phyloP scores from a whole-genome alignment of 2,888 invertebrate species.

The Limenitis camilla region DNA sequence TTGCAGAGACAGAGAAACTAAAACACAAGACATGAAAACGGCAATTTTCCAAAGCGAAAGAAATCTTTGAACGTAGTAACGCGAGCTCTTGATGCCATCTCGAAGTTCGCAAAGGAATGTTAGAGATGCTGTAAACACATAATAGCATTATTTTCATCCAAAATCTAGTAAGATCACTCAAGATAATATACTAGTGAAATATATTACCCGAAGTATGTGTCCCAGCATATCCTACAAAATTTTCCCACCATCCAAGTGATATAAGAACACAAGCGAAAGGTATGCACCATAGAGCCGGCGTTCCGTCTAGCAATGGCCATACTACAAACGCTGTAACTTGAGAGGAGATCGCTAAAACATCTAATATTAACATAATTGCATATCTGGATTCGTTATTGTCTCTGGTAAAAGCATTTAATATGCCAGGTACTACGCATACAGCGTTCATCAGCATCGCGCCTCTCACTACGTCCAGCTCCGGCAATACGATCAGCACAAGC shows the following conservation, averaged over 20 bases:
- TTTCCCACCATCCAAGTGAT: slow-evolving; percentile 90
- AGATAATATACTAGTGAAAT: not conserved
- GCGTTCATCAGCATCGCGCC: slow-evolving; percentile 90
- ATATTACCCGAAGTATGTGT: slow-evolving; percentile 44
- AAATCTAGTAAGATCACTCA: not conserved
- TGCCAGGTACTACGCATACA: slow-evolving; percentile 86
- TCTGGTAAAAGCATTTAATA: slow-evolving; percentile 76
- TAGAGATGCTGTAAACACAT: too few relatives aligned
- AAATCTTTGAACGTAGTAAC: slow-evolving; percentile 83
- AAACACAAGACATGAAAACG: slow-evolving; percentile 78
- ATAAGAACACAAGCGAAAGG: slow-evolving; percentile 79
- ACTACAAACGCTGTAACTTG: slow-evolving; percentile 80
- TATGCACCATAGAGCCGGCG: slow-evolving; percentile 73
- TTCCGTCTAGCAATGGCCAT: slow-evolving; percentile 77
- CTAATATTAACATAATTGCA: slow-evolving; percentile 59
- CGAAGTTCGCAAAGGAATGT: too few relatives aligned
- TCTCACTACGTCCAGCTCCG: slow-evolving; percentile 86
- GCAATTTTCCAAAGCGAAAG: slow-evolving; percentile 85
- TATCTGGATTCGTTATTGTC: slow-evolving; percentile 50
- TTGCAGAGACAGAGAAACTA: slow-evolving; percentile 71
- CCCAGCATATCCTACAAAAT: slow-evolving; percentile 74
- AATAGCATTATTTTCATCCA: not conserved
- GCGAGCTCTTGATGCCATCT: slow-evolving; percentile 75
- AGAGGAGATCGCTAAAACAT: slow-evolving; percentile 75
- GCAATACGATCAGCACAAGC: slow-evolving; percentile 83